Percentiles rank a stretch among this genome's conserved stretches.
Conservation (phyloP, 2,888 invertebrate genomes). For the Machimus rusticus region DNA sequence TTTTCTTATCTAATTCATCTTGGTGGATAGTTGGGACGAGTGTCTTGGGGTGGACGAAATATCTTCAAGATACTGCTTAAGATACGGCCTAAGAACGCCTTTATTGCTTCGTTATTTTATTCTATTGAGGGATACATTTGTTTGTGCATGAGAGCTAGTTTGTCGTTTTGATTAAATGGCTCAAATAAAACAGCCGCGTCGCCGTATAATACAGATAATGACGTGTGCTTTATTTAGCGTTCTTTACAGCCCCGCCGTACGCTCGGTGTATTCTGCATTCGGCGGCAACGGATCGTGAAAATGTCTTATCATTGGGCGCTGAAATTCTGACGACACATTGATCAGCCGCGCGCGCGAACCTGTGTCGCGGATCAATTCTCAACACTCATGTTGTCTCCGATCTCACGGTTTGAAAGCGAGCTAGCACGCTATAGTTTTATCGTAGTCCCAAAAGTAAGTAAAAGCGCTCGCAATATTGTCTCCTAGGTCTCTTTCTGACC, state of each 20-base stretch:
- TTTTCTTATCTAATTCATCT: conserved; percentile 15
- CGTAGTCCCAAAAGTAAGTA: background rate
- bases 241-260: background rate
- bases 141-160: background rate
- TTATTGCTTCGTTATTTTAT: background rate
- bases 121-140: background rate
- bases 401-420: background rate
- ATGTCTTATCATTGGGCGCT: conserved; percentile 20
- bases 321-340: background rate
- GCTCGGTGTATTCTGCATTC: background rate
- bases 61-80: background rate
- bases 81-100: background rate
- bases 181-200: conserved; percentile 19
- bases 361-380: background rate
- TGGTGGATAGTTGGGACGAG: background rate
- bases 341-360: background rate
- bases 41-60: background rate
- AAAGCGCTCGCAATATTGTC: background rate
- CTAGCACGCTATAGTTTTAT: background rate
- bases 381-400: background rate
- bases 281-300: background rate
- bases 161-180: background rate
- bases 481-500: background rate
- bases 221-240: conserved; percentile 33
- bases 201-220: background rate